These are phyloP conservation scores for Pyxicephalus adspersus DNA, from an alignment of 2,113 vertebrate species.

Conservation along the genomic window DNA sequence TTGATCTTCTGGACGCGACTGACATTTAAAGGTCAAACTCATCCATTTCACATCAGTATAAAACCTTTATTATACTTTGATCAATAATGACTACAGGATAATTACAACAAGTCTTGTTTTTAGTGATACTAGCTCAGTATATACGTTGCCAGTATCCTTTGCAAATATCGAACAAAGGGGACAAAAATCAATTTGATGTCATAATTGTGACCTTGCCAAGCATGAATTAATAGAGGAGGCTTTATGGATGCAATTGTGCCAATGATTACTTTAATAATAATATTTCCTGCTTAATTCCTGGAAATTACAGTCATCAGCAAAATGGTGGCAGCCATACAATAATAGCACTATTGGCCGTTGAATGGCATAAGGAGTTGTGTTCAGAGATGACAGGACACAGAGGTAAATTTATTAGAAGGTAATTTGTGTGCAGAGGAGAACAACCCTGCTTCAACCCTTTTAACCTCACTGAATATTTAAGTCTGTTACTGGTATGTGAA, in stretches of 20 bases:
- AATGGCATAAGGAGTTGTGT: slow-evolving; percentile 8
- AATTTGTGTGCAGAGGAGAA: slow-evolving; percentile 41
- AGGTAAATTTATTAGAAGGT: slow-evolving; percentile 32
- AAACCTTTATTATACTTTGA: slow-evolving; percentile 65
- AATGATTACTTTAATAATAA: slow-evolving; percentile 44
- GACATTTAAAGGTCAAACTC: slow-evolving; percentile 62
- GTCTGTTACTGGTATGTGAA: slow-evolving; percentile 46
- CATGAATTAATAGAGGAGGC: slow-evolving; percentile 52
- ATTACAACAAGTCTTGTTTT: slow-evolving; percentile 62
- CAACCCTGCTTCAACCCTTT: slow-evolving; percentile 15
- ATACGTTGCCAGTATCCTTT: slow-evolving; percentile 61
- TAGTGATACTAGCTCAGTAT: slow-evolving; percentile 61
- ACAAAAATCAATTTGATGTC: slow-evolving; percentile 60
- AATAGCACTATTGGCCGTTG: slow-evolving; percentile 11
- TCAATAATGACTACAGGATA: slow-evolving; percentile 66
- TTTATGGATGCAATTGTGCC: slow-evolving; percentile 40
- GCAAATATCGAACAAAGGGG: slow-evolving; percentile 40
- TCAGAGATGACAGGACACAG: slow-evolving; percentile 11
- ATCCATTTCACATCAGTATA: slow-evolving; percentile 69
- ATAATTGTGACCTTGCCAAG: slow-evolving; percentile 62
- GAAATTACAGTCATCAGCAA: slow-evolving; percentile 35
- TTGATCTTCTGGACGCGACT: slow-evolving; percentile 59
- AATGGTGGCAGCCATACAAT: slow-evolving; percentile 15
- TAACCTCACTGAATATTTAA: slow-evolving; percentile 46
- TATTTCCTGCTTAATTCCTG: slow-evolving; percentile 36